These are phyloP conservation scores for Myathropa florea DNA, from an alignment of 2,888 invertebrate species.

Conservation along the genomic window DNA sequence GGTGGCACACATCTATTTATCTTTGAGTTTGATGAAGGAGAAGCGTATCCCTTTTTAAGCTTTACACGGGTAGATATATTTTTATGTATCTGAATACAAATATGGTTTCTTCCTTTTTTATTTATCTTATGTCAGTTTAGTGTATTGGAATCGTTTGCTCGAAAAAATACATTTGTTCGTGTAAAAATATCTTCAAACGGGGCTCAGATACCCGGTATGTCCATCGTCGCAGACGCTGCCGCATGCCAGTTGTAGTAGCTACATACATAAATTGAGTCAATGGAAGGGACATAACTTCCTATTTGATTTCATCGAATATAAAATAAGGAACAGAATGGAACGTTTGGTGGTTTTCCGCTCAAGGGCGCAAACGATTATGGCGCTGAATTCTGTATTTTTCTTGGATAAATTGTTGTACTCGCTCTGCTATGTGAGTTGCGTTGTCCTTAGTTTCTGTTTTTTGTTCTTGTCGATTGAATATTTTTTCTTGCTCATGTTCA, in stretches of 20 bases:
- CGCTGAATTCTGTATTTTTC: slow-evolving; percentile 56
- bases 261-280: slow-evolving; percentile 45
- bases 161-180: slow-evolving; percentile 44
- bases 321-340: slow-evolving; percentile 64
- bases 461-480: slow-evolving; percentile 18
- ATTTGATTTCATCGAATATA: slow-evolving; percentile 68
- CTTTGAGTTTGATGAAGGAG: slow-evolving; percentile 46
- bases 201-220: slow-evolving; percentile 29
- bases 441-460: slow-evolving; percentile 58
- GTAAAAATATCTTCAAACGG: slow-evolving; percentile 50
- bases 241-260: slow-evolving; percentile 29
- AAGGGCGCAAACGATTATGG: slow-evolving; percentile 68
- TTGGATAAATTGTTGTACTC: slow-evolving; percentile 27
- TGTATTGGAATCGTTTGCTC: slow-evolving; percentile 52
- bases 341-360: slow-evolving; percentile 68
- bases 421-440: slow-evolving; percentile 35
- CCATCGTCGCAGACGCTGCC: slow-evolving; percentile 12
- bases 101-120: background rate
- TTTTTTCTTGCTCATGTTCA: background rate
- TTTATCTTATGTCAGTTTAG: slow-evolving; percentile 47
- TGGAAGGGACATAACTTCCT: slow-evolving; percentile 69
- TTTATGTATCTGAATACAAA: background rate
- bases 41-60: slow-evolving; percentile 50
- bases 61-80: slow-evolving; percentile 8
- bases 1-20: slow-evolving; percentile 63